Percentiles rank a stretch among this genome's conserved stretches.
Evolutionary conservation across 2,888 invertebrate species (phyloP).

Genomic region (Schizotus pectinicornis): DNA sequence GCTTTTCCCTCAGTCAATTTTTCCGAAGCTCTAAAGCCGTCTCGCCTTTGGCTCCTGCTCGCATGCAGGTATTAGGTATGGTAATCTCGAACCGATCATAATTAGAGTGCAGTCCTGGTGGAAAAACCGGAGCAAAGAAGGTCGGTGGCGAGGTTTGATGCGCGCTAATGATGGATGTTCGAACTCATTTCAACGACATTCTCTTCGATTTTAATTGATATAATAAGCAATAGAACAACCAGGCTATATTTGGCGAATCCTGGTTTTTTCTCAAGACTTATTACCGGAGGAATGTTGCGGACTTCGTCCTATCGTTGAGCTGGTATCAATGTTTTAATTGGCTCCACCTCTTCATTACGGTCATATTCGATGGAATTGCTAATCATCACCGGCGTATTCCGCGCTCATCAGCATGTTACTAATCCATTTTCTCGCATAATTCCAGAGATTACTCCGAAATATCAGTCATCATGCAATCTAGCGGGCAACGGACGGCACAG

Average conservation of each 20-base stretch:
- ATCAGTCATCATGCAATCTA: too few species aligned
- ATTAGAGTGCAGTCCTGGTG: slow-evolving; percentile 33
- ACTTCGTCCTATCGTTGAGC: slow-evolving; percentile 27
- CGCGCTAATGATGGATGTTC: slow-evolving; percentile 47
- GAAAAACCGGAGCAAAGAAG: slow-evolving; percentile 34
- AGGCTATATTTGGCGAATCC: slow-evolving; percentile 42
- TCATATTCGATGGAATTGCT: slow-evolving; percentile 30
- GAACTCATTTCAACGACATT: slow-evolving; percentile 46
- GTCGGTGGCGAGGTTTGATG: slow-evolving; percentile 27
- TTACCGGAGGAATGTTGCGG: slow-evolving; percentile 29
- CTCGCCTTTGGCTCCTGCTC: too few species aligned
- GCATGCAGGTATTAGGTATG: slow-evolving; percentile 33
- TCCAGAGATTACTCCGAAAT: too few species aligned
- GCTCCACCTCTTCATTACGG: slow-evolving; percentile 33
- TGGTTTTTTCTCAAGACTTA: slow-evolving; percentile 30
- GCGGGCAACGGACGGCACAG: too few species aligned
- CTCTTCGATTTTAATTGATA: slow-evolving; percentile 45
- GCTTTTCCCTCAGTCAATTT: too few species aligned
- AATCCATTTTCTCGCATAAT: too few species aligned
- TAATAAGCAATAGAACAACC: slow-evolving; percentile 42
- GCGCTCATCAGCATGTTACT: background rate
- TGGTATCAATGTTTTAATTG: slow-evolving; percentile 37
- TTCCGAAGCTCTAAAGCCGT: too few species aligned
- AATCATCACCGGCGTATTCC: slow-evolving; percentile 17
- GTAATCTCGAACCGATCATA: slow-evolving; percentile 40